Evolutionary conservation across 2,888 invertebrate species (phyloP).

Genomic region (Ormyrus labotus): DNA sequence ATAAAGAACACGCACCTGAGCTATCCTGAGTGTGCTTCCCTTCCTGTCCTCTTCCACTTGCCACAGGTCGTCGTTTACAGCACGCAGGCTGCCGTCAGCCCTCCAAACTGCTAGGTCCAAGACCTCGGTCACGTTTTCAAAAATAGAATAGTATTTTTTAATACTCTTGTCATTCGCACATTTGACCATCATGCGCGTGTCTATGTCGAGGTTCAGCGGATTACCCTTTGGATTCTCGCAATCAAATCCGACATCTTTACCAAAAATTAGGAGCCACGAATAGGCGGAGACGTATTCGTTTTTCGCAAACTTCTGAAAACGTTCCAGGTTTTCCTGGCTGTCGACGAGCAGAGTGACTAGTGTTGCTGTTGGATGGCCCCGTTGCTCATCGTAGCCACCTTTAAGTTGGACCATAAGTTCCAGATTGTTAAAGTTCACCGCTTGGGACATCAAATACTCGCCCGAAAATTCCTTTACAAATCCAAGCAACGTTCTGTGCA

Average conservation of each 20-base stretch:
- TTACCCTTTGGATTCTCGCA: background rate
- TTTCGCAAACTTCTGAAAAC: background rate
- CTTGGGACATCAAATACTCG: too few relatives aligned
- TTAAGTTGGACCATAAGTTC: background rate
- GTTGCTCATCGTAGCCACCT: too few relatives aligned
- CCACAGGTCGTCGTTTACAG: background rate
- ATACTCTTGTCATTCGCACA: background rate
- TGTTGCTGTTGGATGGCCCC: too few relatives aligned
- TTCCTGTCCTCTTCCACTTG: background rate
- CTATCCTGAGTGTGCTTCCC: background rate
- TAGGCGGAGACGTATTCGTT: background rate
- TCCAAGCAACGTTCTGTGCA: too few relatives aligned
- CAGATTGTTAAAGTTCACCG: background rate
- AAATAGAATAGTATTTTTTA: background rate
- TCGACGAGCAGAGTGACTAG: background rate
- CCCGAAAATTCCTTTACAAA: too few relatives aligned
- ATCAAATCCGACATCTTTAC: background rate
- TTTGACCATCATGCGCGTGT: conserved; percentile 4
- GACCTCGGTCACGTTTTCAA: background rate
- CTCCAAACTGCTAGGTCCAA: background rate
- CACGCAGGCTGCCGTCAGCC: background rate
- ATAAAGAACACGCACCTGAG: background rate
- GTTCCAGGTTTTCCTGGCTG: background rate
- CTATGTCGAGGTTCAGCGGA: background rate
- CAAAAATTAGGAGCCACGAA: conserved; percentile 1